These are phyloP conservation scores for Pangasius krempfi DNA, from an alignment of 2,797 vertebrate genomes.

Conservation along the genomic window DNA sequence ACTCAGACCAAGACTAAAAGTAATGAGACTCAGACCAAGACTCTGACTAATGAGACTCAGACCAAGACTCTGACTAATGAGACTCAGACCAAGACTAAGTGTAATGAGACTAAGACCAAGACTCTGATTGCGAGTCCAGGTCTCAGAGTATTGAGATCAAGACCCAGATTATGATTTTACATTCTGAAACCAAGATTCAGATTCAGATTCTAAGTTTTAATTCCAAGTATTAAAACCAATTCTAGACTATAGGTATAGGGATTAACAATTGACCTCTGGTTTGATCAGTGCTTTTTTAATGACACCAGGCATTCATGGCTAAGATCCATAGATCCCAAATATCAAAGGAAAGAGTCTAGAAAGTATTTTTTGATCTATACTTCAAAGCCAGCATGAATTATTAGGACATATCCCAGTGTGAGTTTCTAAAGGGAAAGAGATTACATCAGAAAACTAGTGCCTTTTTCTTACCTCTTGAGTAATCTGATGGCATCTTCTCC, in stretches of 20 bases:
- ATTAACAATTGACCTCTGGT: neutral
- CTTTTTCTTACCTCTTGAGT: constrained; percentile 36
- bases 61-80: neutral
- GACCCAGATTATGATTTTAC: neutral
- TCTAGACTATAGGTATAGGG: neutral
- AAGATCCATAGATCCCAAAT: neutral
- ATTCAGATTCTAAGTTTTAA: neutral
- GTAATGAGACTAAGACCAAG: neutral
- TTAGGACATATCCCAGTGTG: constrained; percentile 16
- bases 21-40: neutral
- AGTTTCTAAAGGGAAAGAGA: neutral
- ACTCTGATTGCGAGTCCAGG: neutral
- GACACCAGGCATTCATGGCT: neutral
- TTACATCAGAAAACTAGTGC: neutral
- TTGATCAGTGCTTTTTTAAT: neutral
- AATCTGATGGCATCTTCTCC: neutral
- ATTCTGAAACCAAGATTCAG: neutral
- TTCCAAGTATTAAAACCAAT: neutral
- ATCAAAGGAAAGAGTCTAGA: neutral
- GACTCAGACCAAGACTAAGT: neutral
- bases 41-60: neutral
- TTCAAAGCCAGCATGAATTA: constrained; percentile 14
- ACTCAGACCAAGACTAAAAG: neutral
- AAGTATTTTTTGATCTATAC: neutral
- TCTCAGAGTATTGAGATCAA: neutral